Evolutionary conservation across 1,140 invertebrate species (phyloP).

Genomic region (Pseudobourletiella spinata): DNA sequence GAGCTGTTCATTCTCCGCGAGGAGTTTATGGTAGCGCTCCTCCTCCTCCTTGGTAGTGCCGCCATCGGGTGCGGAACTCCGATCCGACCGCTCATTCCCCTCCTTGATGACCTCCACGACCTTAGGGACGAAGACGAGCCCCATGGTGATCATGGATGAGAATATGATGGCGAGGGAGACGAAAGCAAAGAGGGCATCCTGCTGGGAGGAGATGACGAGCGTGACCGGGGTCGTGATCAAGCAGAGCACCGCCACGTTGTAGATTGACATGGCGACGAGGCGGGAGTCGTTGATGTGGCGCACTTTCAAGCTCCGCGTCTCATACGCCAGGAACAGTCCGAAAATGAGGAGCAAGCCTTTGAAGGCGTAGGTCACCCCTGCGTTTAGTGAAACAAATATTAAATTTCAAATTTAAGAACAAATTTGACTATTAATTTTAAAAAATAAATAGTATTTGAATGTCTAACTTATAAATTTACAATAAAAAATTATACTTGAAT

Average conservation of each 20-base stretch:
- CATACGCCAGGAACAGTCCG: conserved; percentile 93
- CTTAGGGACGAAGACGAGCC: conserved; percentile 48
- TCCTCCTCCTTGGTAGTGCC: conserved; percentile 89
- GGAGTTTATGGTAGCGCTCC: conserved; percentile 84
- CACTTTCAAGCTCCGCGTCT: conserved; percentile 92
- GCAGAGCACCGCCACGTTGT: conserved; percentile 96
- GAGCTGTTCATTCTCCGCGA: conserved; percentile 90
- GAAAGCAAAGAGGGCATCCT: conserved; percentile 95
- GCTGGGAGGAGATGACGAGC: conserved; percentile 90
- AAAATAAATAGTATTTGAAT: neutral
- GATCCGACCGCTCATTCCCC: conserved; percentile 38
- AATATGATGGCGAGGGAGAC: conserved; percentile 90
- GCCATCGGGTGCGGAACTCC: conserved; percentile 54
- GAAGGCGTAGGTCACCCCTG: conserved; percentile 89
- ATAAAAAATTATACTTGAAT: no score
- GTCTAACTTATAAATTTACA: neutral
- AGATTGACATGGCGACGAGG: conserved; percentile 98
- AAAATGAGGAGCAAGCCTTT: conserved; percentile 94
- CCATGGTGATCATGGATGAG: conserved; percentile 94
- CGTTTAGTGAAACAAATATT: neutral
- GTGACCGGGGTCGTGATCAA: conserved; percentile 94
- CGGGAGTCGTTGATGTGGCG: conserved; percentile 90
- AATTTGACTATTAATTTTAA: neutral
- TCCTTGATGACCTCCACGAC: conserved; percentile 39
- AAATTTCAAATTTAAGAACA: neutral